Base-by-base conservation (phyloP, 2,888 invertebrate genomes). In the Bedellia somnulentella region DNA sequence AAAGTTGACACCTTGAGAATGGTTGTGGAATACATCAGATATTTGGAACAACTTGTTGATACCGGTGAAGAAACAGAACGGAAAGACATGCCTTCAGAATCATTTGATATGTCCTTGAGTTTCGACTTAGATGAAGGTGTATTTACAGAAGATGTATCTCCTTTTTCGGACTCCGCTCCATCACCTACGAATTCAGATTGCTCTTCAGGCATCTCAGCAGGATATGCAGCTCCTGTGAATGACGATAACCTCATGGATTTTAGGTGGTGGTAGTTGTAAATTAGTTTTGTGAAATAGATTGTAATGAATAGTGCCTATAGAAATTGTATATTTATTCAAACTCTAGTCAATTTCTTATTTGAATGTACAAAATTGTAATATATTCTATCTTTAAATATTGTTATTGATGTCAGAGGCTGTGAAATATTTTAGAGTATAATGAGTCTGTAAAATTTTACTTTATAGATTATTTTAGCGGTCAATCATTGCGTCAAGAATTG, bases 1-100 rank as follows among this genome's bases (percentile, higher is more conserved):
- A 93, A 93, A 75, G 92, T 93, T 17, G 94, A 94, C 57, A 94
- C 94, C 0, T 64, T 94, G 15, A 78, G 89, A 39, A 84, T 93
- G 71, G 94, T 94, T 0, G 92, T 94, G 1, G 93, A 93, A 57
- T 94, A 94, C 52, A 94, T 94, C 38, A 80, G 89, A 37, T 88
- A 89, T 42, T 73, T 94, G 16, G 86, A 93, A 51, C 85, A 86
- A 46, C 68, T 93, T 38, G 71, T 93, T 26, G 86, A 86, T 4
- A 86, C 87, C 35, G 82, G 85, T 44, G 86, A 87, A 37, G 82
- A 81, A 6, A 78, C 80, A 22, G 57, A 78, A 39, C 70, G 78
- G 1, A 76, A 71, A 11, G 63, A 61, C 6, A 52, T 70, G 5
- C 67, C 68, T 46, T 57, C 66, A 37, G 61, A 75, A 47, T 46